Conservation (phyloP, 2,888 invertebrate genomes). For the Leucoptera coffeella region DNA sequence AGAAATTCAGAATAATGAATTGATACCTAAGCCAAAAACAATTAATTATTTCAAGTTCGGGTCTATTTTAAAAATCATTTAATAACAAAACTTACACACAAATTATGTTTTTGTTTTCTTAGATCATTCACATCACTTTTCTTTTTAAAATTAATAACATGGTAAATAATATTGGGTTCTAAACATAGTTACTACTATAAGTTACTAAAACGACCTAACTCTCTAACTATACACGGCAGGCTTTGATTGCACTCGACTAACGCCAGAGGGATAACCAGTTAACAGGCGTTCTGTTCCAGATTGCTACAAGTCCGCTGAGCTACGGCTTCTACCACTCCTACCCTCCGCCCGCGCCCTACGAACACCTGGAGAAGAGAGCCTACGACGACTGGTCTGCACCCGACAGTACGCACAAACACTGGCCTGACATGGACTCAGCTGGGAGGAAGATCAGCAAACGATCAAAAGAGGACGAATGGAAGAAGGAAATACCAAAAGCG, state of each 20-base stretch:
- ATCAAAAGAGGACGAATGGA: not conserved
- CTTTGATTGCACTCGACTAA: conserved; percentile 24
- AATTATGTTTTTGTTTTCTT: no score
- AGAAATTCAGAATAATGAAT: no score
- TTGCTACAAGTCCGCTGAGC: conserved; percentile 66
- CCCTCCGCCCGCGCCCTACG: conserved; percentile 30
- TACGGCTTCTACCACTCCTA: conserved; percentile 68
- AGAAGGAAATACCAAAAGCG: conserved; percentile 14
- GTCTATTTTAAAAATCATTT: no score
- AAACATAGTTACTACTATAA: no score
- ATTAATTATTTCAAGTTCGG: no score
- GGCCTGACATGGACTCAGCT: conserved; percentile 11
- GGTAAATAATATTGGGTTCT: no score
- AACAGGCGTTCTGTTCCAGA: conserved; percentile 52
- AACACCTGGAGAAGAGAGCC: conserved; percentile 39
- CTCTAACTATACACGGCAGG: conserved; percentile 11
- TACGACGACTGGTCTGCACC: conserved; percentile 22
- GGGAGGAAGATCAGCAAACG: conserved; percentile 13
- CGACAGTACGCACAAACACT: no score
- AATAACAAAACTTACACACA: no score
- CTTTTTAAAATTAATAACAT: no score
- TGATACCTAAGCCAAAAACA: no score
- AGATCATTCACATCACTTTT: no score
- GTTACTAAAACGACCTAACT: no score
- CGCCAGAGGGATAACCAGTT: conserved; percentile 28